Base-by-base conservation (phyloP, 1,140 invertebrate genomes). In the Apis florea region DNA sequence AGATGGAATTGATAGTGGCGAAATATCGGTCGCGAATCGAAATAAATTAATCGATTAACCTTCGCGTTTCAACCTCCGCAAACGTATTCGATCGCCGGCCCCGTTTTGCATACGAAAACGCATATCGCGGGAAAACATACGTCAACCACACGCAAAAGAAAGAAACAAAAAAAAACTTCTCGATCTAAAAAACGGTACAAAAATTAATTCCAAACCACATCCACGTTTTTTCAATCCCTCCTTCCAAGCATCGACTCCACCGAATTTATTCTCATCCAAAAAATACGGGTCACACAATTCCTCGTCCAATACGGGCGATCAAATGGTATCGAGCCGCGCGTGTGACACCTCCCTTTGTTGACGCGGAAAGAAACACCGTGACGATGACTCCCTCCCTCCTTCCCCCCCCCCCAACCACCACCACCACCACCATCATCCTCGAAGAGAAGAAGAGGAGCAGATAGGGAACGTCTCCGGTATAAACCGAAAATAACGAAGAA, bases 341-440 rank as follows among this genome's bases (percentile, higher is more conserved):
- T 53, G n/a, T n/a, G n/a, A 31, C 56, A 71, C 70, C 51, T 54
- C 76, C 90, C 90, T 91, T 59, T 91, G 91, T 91, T 90, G 90
- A 92, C 89, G 90, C 87, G 90, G 88, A 91, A 92, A 92, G 91
- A 83, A 92, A 82, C 86, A 87, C 84, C 87, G 89, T 90, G 90
- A 92, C 90, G 87, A 90, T 31, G 71, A 68, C 53, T 40, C 59
- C 58, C 26, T 19, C 67, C n/a, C 31, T 73, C 63, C 53, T n/a
- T n/a, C 71, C n/a, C 31, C 31, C 3, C 31, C 31, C 31, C 31
- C 31, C 5, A 40, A 5, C 31, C 31, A 40, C 70, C 56, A 74
- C 79, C 84, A 67, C 61, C 73, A 40, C 70, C 56, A 74, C 79
- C 84, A 67, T 56, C 73, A 58, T 31, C 49, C n/a, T 40, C 26